Conservation (phyloP, 2,888 invertebrate genomes). For the Zonitis immaculata region DNA sequence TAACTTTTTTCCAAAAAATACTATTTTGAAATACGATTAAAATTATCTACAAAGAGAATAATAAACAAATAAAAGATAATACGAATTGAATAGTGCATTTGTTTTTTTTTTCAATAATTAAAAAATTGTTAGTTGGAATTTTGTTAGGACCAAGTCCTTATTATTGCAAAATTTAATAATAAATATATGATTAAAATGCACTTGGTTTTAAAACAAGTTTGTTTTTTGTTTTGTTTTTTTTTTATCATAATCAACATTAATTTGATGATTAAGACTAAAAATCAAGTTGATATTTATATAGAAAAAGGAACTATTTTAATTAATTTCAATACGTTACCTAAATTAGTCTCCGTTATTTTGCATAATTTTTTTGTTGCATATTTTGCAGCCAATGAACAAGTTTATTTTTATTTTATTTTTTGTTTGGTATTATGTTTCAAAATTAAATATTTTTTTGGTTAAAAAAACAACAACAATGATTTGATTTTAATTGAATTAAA, state of each 20-base stretch:
- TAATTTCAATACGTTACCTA: constrained; percentile 21
- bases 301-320: constrained; percentile 15
- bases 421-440: neutral
- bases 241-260: neutral
- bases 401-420: neutral
- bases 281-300: neutral
- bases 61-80: neutral
- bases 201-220: neutral
- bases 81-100: neutral
- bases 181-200: neutral
- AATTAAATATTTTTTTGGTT: neutral
- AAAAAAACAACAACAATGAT: neutral
- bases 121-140: neutral
- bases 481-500: neutral
- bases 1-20: constrained; percentile 7
- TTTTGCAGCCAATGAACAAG: constrained; percentile 14
- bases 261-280: neutral
- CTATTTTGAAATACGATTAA: neutral
- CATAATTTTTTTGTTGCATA: constrained; percentile 9
- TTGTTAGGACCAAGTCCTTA: neutral
- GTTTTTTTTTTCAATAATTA: neutral
- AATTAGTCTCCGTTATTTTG: constrained; percentile 15
- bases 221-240: too few species aligned
- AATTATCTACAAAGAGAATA: neutral
- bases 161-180: neutral